phyloP scores from a whole-genome alignment of 1,140 invertebrate species.

The Holcopasites calliopsidis region DNA sequence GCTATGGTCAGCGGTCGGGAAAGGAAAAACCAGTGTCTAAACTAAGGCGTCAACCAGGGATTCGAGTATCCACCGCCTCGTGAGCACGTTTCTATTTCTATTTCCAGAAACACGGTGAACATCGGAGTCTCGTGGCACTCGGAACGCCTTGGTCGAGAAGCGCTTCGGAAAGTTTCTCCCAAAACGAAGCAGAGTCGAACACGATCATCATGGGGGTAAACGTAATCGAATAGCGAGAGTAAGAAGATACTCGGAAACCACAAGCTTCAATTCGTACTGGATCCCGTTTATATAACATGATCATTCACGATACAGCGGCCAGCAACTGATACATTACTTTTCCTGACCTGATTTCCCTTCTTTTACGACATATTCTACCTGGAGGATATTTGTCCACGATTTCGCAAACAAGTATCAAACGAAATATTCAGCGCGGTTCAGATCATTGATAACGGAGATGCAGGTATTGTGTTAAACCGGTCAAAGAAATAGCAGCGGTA shows the following conservation, averaged over 20 bases:
- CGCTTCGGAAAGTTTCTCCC: neutral
- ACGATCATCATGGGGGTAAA: too few relatives aligned
- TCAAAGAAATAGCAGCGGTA: conserved; percentile 14
- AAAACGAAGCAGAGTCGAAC: neutral
- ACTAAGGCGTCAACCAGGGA: conserved; percentile 23
- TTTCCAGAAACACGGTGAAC: conserved; percentile 55
- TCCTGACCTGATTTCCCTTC: neutral
- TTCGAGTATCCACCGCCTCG: conserved; percentile 23
- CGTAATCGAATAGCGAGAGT: conserved; percentile 42
- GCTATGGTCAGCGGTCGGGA: neutral
- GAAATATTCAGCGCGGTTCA: neutral
- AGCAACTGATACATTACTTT: neutral
- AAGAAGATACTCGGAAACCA: conserved; percentile 33
- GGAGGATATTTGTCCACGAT: neutral
- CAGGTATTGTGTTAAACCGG: neutral
- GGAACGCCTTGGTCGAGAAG: conserved; percentile 10
- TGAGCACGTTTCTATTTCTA: conserved; percentile 47
- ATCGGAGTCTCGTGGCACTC: conserved; percentile 16
- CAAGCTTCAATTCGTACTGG: conserved; percentile 37
- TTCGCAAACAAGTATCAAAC: neutral
- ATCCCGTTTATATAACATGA: conserved; percentile 37
- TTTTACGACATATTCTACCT: neutral
- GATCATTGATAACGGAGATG: neutral
- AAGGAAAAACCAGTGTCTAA: conserved; percentile 28
- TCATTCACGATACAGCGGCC: neutral